Evolutionary conservation across 2,113 vertebrate genomes (phyloP).

Genomic region (Carollia perspicillata): DNA sequence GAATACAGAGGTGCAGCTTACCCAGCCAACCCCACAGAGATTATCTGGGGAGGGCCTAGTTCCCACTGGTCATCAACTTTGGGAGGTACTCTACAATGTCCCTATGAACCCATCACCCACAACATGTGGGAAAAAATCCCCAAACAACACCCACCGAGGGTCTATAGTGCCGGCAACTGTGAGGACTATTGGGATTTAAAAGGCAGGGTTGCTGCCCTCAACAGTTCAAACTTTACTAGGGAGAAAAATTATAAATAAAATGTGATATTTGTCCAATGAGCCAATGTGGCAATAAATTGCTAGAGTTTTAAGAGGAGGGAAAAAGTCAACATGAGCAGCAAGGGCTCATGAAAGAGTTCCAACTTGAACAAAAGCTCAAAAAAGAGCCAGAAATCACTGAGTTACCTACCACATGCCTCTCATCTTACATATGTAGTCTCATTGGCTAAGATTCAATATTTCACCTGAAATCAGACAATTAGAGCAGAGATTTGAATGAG

Average conservation of each 20-base stretch:
- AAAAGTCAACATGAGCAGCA: background rate
- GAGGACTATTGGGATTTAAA: background rate
- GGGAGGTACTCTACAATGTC: background rate
- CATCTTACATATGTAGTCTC: background rate
- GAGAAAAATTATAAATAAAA: constrained; percentile 12
- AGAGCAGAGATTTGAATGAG: background rate
- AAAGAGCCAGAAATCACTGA: background rate
- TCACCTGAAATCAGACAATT: background rate
- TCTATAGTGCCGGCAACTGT: background rate
- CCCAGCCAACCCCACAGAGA: background rate
- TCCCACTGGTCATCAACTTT: background rate
- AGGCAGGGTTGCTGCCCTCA: background rate
- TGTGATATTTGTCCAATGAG: background rate
- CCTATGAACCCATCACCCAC: background rate
- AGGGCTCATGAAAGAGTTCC: background rate
- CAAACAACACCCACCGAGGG: background rate
- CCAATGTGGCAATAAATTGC: background rate
- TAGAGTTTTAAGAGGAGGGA: background rate
- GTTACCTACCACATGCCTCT: background rate
- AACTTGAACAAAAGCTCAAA: background rate
- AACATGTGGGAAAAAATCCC: background rate
- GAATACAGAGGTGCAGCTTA: background rate
- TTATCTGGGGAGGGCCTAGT: background rate
- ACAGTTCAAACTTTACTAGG: background rate
- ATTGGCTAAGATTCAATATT: background rate